A percentile compares a stretch with the other conserved stretches of the same genome.
Conservation (phyloP, 2,797 vertebrate genomes). For the Varecia variegata region DNA sequence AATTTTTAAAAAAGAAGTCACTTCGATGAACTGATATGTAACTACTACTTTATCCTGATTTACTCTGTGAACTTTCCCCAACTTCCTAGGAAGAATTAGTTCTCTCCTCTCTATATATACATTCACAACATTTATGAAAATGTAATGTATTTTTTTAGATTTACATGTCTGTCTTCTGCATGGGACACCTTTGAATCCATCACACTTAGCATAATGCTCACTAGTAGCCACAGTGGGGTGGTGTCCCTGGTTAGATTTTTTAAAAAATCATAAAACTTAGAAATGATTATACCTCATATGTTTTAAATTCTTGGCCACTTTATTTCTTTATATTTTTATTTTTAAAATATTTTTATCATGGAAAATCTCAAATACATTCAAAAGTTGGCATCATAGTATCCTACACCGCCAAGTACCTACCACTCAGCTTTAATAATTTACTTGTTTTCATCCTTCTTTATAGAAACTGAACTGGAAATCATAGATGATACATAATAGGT, state of each 20-base stretch:
- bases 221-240: not conserved
- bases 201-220: not conserved
- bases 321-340: not conserved
- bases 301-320: not conserved
- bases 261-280: not conserved
- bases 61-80: not conserved
- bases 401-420: not conserved
- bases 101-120: not conserved
- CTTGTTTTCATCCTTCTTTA: not conserved
- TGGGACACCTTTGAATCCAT: not conserved
- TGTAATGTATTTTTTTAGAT: not conserved
- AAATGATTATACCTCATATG: not conserved
- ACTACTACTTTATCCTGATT: not conserved
- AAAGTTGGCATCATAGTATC: not conserved
- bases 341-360: not conserved
- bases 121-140: not conserved
- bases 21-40: not conserved
- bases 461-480: not conserved
- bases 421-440: not conserved
- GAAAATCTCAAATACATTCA: not conserved
- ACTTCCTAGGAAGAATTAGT: not conserved
- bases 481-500: not conserved
- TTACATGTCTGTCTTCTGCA: not conserved
- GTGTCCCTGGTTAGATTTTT: not conserved
- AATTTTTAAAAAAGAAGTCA: not conserved